A percentile compares a stretch with the other conserved stretches of the same genome.
phyloP scores from a whole-genome alignment of 64 coral and sea anemone genomes.

The Trachythela sp. region DNA sequence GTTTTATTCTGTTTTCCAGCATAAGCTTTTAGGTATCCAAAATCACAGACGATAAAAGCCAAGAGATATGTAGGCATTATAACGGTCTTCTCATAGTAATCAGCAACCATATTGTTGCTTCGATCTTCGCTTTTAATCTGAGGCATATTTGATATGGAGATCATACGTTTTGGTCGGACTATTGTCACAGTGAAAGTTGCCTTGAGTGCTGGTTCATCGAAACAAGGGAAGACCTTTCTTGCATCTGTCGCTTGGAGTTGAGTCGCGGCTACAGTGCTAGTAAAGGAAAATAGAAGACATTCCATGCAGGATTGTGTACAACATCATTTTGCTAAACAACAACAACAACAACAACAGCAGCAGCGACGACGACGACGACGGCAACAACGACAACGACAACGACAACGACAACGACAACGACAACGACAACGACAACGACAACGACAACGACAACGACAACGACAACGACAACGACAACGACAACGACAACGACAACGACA shows the following conservation, averaged over 20 bases:
- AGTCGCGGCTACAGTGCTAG: constrained; percentile 68
- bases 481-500: too few species aligned
- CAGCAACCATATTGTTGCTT: constrained; percentile 46
- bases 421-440: too few species aligned
- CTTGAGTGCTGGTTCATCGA: constrained; percentile 93
- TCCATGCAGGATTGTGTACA: too few species aligned
- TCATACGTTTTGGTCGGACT: constrained; percentile 59
- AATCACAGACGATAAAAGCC: constrained; percentile 91
- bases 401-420: too few species aligned
- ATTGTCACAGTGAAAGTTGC: constrained; percentile 77
- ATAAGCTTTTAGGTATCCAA: constrained; percentile 28
- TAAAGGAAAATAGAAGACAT: background rate
- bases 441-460: too few species aligned
- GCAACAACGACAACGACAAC: too few species aligned
- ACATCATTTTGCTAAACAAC: too few species aligned
- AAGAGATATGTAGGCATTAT: constrained; percentile 78
- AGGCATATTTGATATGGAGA: constrained; percentile 80
- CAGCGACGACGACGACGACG: too few species aligned
- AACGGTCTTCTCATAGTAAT: constrained; percentile 62
- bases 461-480: too few species aligned
- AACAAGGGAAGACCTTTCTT: constrained; percentile 76
- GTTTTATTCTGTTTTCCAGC: constrained; percentile 66
- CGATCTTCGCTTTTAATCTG: background rate
- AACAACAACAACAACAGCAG: too few species aligned
- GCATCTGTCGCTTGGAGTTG: constrained; percentile 78